phyloP scores from a whole-genome alignment of 2,113 vertebrate species.

The Trogon melanurus region DNA sequence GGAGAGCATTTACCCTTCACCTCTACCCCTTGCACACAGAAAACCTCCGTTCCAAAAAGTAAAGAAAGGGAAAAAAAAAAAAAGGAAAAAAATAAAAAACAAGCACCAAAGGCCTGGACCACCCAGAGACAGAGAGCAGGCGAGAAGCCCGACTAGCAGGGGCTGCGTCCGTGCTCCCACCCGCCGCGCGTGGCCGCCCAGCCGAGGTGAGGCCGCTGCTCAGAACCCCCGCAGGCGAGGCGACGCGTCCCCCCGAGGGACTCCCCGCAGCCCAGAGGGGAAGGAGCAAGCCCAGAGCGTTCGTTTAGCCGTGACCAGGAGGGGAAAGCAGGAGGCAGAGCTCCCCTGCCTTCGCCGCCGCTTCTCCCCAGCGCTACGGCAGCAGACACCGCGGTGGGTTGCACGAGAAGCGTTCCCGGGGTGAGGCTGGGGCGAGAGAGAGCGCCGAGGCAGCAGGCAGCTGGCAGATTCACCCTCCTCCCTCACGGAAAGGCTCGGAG shows the following conservation, averaged over 20 bases:
- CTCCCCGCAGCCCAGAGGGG: background rate
- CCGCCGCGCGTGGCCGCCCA: fast-evolving
- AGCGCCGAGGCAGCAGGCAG: background rate
- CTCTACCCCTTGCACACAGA: background rate
- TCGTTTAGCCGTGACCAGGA: background rate
- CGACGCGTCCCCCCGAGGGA: background rate
- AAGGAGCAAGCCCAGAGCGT: background rate
- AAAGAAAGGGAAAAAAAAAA: fast-evolving
- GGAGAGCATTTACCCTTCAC: background rate
- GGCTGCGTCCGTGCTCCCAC: background rate
- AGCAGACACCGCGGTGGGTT: fast-evolving
- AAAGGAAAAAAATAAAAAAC: background rate
- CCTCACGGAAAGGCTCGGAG: background rate
- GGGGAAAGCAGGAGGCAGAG: background rate
- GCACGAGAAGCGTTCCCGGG: background rate
- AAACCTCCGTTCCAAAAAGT: background rate
- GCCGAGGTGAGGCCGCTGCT: background rate
- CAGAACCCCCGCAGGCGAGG: background rate
- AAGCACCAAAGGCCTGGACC: background rate
- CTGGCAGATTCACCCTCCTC: background rate
- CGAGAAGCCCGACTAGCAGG: background rate
- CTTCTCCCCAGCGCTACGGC: background rate
- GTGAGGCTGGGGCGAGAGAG: background rate
- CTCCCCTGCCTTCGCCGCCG: background rate
- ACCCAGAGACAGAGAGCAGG: background rate